Conservation (phyloP, 2,113 vertebrate species). For the Gymnarchus niloticus region DNA sequence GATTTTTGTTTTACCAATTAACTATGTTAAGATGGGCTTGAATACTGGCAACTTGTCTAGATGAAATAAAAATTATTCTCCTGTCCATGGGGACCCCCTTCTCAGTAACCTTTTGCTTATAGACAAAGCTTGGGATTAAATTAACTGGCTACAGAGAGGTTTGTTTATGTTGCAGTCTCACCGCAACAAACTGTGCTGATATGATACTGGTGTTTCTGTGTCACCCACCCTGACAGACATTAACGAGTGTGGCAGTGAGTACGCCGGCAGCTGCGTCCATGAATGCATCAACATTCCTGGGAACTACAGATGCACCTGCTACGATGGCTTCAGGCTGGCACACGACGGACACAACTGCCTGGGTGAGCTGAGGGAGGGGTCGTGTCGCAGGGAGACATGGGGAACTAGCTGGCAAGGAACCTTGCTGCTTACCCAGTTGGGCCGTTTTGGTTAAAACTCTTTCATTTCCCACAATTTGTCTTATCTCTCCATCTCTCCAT, state of each 20-base stretch:
- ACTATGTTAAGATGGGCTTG: too few species aligned
- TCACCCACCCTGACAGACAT: slow-evolving; percentile 66
- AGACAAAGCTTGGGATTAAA: not conserved
- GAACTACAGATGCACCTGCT: slow-evolving; percentile 94
- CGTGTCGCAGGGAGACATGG: not conserved
- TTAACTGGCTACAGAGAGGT: not conserved
- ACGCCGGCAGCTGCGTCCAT: slow-evolving; percentile 90
- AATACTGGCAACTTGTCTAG: too few species aligned
- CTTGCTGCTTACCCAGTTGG: not conserved
- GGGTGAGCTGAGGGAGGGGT: slow-evolving; percentile 59
- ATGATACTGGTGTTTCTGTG: not conserved
- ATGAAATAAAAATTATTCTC: too few species aligned
- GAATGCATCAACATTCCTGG: slow-evolving; percentile 96
- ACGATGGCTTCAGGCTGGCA: slow-evolving; percentile 89
- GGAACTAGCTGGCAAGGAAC: not conserved
- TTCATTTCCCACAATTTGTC: too few species aligned
- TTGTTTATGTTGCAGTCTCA: not conserved
- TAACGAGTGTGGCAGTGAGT: slow-evolving; percentile 86
- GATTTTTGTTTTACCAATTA: too few species aligned
- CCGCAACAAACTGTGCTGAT: not conserved
- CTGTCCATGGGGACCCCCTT: too few species aligned
- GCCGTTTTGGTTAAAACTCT: too few species aligned
- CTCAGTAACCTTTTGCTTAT: not conserved
- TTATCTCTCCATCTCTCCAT: too few species aligned
- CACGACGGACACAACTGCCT: slow-evolving; percentile 95